Evolutionary conservation across 2,888 invertebrate genomes (phyloP), one percentile per base, ranked within the genome.

Genomic region (Apoderus coryli): DNA sequence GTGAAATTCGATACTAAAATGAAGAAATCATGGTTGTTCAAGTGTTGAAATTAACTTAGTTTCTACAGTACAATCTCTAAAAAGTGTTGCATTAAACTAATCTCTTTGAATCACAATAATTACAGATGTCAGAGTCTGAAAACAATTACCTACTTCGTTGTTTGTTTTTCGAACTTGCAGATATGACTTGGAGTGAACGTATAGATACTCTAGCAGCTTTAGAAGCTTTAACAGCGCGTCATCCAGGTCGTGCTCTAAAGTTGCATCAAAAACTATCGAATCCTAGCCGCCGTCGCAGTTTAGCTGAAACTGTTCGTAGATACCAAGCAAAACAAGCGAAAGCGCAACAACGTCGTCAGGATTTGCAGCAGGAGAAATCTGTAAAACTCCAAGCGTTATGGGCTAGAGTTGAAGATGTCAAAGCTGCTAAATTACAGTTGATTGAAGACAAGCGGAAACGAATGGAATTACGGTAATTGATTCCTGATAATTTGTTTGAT

Each of bases 191-290:
- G 80, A 81, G 81, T 0, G 90, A 90, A 42, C 63, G 88, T 10
- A 74, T 85, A 34, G 84, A 86, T 42, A 78, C 76, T 4, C 57
- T 82, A 44, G 79, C 80, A 2, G 79, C 76, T 2, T 51, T 86
- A 10, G 76, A 82, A 44, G 82, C 76, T 0, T 59, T 84, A 13
- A 81, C 80, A 1, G 78, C 80, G 0, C 69, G 92, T n/a, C 84
- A 88, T 53, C 93, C 95, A 0, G 93, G 89, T 12, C 69, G 92
- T 31, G 90, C 89, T 0, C 72, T 88, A 35, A 86, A 92, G 44
- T 64, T 95, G 25, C 93, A 93, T 56, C 89, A 90, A 44, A 95
- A 93, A 53, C 61, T 96, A 0, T 89, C 89, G 0, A 88, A 86
- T 26, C 92, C 92, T 0, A 81, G 86, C 2, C 67, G 86, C n/a